Conservation (phyloP, 1,140 invertebrate genomes). For the Euglossa dilemma region DNA sequence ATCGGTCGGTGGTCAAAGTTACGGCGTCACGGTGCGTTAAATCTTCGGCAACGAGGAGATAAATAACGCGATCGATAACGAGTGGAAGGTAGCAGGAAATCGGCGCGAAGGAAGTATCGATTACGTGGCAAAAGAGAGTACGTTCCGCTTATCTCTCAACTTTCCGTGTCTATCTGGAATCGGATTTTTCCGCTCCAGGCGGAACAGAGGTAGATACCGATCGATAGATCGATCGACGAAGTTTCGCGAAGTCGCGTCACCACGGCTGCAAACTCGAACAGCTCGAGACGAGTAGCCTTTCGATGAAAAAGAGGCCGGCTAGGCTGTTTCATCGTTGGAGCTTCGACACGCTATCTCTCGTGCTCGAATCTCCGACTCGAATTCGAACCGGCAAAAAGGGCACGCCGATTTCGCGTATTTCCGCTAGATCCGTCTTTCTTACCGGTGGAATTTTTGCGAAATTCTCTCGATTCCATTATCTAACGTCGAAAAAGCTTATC, state of each 20-base stretch:
- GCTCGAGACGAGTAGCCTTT: not conserved
- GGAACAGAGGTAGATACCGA: too few species aligned
- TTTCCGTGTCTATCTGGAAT: constrained; percentile 6
- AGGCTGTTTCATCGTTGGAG: constrained; percentile 57
- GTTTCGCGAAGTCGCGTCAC: constrained; percentile 46
- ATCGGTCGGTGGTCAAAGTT: too few species aligned
- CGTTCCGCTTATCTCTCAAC: not conserved
- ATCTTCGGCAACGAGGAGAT: not conserved
- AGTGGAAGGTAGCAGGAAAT: not conserved
- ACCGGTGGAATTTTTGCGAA: too few species aligned
- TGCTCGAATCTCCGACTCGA: not conserved
- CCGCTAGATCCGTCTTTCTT: too few species aligned
- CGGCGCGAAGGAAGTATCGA: not conserved
- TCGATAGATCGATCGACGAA: constrained; percentile 23
- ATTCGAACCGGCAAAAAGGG: not conserved
- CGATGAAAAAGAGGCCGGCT: constrained; percentile 9
- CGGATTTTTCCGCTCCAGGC: not conserved
- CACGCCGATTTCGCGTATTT: too few species aligned
- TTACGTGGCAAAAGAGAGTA: not conserved
- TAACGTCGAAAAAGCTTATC: not conserved
- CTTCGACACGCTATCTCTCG: constrained; percentile 57
- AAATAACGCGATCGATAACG: not conserved
- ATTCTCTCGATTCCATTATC: too few species aligned
- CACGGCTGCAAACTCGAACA: constrained; percentile 28
- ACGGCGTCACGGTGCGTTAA: too few species aligned